Evolutionary conservation across 2,888 invertebrate species (phyloP), one percentile per base, ranked within the genome.

Genomic region (Hypomecis punctinalis): DNA sequence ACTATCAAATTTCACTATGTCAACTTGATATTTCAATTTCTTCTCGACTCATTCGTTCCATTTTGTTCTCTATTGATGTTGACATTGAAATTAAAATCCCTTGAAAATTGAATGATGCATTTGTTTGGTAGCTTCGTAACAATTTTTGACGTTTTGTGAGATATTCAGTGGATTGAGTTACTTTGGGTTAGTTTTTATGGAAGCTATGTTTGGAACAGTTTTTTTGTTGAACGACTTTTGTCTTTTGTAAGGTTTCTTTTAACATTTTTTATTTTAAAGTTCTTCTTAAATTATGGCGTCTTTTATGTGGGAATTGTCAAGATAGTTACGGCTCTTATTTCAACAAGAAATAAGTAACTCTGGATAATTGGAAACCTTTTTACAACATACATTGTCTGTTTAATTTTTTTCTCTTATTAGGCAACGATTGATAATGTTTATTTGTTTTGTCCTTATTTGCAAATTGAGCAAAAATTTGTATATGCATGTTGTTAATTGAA

Each of bases 1-100:
- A 79, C 82, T 85, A 86, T 90, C 81, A 67, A 59, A 76, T 90
- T 87, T 78, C 90, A 81, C 69, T 71, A 71, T 78, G 79, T 71
- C 61, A 81, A 80, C 77, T 75, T 79, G 81, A 84, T 83, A 81
- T 77, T 80, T 86, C 82, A 79, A 84, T 85, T 83, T 82, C 63
- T 37, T 68, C 59, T 47, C 35, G 1, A 36, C 9, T 1, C 8
- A 2, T 11, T 36, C 63, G 66, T 37, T 45, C 8, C 2, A 81
- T 75, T 75, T 57, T 69, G 4, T 74, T 67, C 73, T 63, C 60
- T 78, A 74, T 13, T 0, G 0, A 4, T 0, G 9, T 1, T 0
- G 2, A 0, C 1, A 36, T 57, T 60, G 48, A 35, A 45, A 39
- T 43, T 7, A 43, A 56, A 60, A 54, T 66, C 0, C 6, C 10